Conservation (phyloP, 2,797 vertebrate genomes). For the Hipposideros larvatus region DNA sequence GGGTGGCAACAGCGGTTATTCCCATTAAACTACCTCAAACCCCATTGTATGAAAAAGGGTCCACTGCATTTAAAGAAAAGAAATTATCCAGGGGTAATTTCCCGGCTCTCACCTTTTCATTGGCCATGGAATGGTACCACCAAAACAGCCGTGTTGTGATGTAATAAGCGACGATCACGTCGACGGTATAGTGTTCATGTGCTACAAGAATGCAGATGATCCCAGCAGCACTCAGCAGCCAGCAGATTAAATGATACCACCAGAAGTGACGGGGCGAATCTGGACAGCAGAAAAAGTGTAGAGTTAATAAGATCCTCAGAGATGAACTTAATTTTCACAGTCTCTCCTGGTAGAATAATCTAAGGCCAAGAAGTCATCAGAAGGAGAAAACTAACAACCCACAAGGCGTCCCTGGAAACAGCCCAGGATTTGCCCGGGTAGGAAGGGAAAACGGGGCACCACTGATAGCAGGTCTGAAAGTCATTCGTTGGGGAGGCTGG, state of each 20-base stretch:
- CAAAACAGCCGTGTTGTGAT: conserved; percentile 99
- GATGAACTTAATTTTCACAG: not conserved
- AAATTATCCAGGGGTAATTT: not conserved
- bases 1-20: not conserved
- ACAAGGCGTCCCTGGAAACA: not conserved
- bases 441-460: rapidly evolving
- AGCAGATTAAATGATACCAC: conserved; percentile 99
- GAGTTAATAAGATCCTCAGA: not conserved
- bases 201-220: conserved; percentile 97
- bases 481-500: not conserved
- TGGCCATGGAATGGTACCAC: conserved; percentile 99
- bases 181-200: conserved; percentile 98
- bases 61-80: not conserved
- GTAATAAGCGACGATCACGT: conserved; percentile 97
- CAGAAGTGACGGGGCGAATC: conserved; percentile 98
- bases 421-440: too few species aligned
- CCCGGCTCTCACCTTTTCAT: conserved; percentile 92
- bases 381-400: not conserved
- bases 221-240: conserved; percentile 96
- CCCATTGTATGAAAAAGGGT: not conserved
- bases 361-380: not conserved
- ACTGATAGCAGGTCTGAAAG: not conserved
- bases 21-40: not conserved
- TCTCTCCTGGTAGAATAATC: not conserved
- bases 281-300: conserved; percentile 72